Evolutionary conservation across 2,113 vertebrate species (phyloP).

Genomic region (Bos indicus): DNA sequence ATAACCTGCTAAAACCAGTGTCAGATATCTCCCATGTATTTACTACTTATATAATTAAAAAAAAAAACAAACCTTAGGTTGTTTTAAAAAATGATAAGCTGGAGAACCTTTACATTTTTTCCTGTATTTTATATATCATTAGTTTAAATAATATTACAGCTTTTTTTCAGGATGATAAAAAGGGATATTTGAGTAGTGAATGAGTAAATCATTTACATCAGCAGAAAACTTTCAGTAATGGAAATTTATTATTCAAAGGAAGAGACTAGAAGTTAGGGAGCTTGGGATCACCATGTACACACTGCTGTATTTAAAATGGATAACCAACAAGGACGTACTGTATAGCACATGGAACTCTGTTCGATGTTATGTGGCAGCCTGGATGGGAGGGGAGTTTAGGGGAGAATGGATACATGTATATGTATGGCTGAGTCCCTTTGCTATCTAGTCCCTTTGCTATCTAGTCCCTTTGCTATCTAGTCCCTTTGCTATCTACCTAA

Average conservation of each 20-base stretch:
- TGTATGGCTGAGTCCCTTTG: not conserved
- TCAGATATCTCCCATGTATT: not conserved
- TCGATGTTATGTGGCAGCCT: accelerated
- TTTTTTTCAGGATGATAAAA: slow-evolving; percentile 41
- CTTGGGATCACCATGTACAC: not conserved
- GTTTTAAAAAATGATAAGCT: slow-evolving; percentile 35
- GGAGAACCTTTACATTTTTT: not conserved
- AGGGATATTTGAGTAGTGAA: slow-evolving; percentile 54
- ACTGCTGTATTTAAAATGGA: not conserved
- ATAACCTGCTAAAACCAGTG: not conserved
- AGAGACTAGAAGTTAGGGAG: not conserved
- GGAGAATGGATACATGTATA: not conserved
- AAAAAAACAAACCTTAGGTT: not conserved
- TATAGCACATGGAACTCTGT: not conserved
- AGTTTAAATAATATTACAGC: not conserved
- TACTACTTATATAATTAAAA: not conserved
- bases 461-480: too few species aligned
- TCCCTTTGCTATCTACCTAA: not conserved
- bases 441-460: too few species aligned
- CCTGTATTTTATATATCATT: not conserved
- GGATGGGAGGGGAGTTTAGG: not conserved
- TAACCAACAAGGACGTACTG: not conserved
- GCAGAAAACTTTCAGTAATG: slow-evolving; percentile 59
- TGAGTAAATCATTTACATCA: slow-evolving; percentile 62
- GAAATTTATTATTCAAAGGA: slow-evolving; percentile 70